Percentiles rank a stretch among this genome's conserved stretches.
Evolutionary conservation across 1,140 invertebrate genomes (phyloP).

Genomic region (Formica exsecta): DNA sequence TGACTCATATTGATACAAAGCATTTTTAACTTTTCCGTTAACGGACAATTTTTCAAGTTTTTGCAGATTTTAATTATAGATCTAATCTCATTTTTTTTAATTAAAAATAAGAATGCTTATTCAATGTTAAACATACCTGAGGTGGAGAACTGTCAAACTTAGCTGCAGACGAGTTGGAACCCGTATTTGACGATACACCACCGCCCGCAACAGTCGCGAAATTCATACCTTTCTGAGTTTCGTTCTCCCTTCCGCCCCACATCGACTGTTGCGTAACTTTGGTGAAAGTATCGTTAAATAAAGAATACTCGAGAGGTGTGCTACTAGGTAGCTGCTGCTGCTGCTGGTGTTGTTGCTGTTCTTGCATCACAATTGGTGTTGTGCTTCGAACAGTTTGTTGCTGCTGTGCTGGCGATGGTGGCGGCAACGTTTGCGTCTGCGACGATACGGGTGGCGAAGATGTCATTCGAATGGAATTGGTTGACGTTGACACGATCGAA

Average conservation of each 20-base stretch:
- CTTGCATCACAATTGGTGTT: slow-evolving; percentile 76
- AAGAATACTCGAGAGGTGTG: slow-evolving; percentile 90
- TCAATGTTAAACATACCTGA: slow-evolving; percentile 76
- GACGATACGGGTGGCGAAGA: slow-evolving; percentile 78
- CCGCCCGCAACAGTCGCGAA: slow-evolving; percentile 92
- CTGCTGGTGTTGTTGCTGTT: slow-evolving; percentile 69
- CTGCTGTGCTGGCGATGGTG: slow-evolving; percentile 56
- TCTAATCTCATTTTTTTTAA: too few relatives aligned
- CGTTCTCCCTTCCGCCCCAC: slow-evolving; percentile 89
- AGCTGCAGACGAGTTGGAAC: slow-evolving; percentile 81
- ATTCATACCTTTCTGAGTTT: slow-evolving; percentile 90
- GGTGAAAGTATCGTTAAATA: slow-evolving; percentile 92
- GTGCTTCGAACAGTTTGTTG: slow-evolving; percentile 77
- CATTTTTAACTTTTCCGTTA: background rate
- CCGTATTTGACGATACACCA: slow-evolving; percentile 86
- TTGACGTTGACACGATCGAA: slow-evolving; percentile 62
- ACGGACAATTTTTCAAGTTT: background rate
- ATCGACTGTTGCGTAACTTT: slow-evolving; percentile 89
- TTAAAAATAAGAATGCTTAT: too few relatives aligned
- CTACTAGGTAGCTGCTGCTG: slow-evolving; percentile 73
- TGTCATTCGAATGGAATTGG: slow-evolving; percentile 77
- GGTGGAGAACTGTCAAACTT: slow-evolving; percentile 88
- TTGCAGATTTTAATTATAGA: background rate
- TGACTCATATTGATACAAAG: background rate
- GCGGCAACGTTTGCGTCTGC: slow-evolving; percentile 58